These are phyloP conservation scores for Coregonus sp. DNA, from an alignment of 2,797 vertebrate species.

Conservation along the genomic window DNA sequence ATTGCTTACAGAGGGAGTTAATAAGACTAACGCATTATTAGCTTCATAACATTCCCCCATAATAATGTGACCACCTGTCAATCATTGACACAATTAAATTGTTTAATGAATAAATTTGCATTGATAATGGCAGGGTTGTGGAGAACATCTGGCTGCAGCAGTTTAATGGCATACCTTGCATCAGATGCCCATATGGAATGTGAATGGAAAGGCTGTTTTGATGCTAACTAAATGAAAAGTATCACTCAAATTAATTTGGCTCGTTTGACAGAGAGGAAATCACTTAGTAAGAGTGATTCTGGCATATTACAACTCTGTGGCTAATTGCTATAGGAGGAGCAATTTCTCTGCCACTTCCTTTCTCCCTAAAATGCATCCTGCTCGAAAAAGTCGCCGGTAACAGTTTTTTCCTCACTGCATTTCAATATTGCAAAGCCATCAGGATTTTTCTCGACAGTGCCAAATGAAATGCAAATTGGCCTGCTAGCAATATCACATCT, in stretches of 20 bases:
- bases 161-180: conserved; percentile 71
- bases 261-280: conserved; percentile 77
- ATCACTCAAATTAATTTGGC: conserved; percentile 78
- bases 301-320: conserved; percentile 65
- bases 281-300: conserved; percentile 75
- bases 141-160: conserved; percentile 75
- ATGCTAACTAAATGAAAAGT: conserved; percentile 80
- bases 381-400: conserved; percentile 36
- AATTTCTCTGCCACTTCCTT: conserved; percentile 28
- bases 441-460: conserved; percentile 50
- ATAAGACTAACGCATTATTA: conserved; percentile 78
- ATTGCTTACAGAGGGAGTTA: conserved; percentile 72
- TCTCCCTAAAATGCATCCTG: conserved; percentile 27
- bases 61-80: conserved; percentile 74
- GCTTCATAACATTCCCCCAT: conserved; percentile 73
- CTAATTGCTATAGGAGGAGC: conserved; percentile 71
- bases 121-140: conserved; percentile 69
- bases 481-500: conserved; percentile 64
- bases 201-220: conserved; percentile 72
- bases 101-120: conserved; percentile 86
- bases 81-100: conserved; percentile 80
- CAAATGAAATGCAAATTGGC: conserved; percentile 72
- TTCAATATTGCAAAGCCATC: conserved; percentile 50
- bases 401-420: conserved; percentile 65
- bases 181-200: conserved; percentile 78